Percentiles rank a stretch among this genome's conserved stretches.
phyloP scores from a whole-genome alignment of 2,797 vertebrate species.

The Sebastes glaucus region DNA sequence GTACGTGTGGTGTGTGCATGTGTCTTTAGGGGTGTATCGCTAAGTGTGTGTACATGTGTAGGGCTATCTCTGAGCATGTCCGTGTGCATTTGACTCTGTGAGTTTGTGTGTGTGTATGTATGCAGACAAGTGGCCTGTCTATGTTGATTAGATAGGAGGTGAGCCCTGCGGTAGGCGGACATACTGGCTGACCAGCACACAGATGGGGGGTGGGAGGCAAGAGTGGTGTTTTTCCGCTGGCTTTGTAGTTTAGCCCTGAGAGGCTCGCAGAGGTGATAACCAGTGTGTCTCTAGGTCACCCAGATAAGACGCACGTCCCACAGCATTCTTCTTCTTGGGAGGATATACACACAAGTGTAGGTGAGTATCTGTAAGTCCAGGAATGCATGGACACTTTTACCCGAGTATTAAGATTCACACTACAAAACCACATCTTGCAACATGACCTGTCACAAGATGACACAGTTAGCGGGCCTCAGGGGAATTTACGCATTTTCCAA shows the following conservation, averaged over 20 bases:
- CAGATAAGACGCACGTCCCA: constrained; percentile 74
- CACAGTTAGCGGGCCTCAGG: not conserved
- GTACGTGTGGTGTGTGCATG: constrained; percentile 14
- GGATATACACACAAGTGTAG: constrained; percentile 38
- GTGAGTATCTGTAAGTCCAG: constrained; percentile 40
- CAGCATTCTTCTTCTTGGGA: constrained; percentile 69
- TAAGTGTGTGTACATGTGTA: constrained; percentile 61
- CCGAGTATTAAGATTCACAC: not conserved
- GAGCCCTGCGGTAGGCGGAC: constrained; percentile 62
- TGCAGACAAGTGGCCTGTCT: constrained; percentile 70
- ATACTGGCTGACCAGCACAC: constrained; percentile 66
- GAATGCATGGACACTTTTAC: constrained; percentile 36
- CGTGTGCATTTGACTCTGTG: constrained; percentile 34
- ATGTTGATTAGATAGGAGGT: constrained; percentile 83
- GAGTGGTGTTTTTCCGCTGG: constrained; percentile 73
- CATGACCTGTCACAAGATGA: constrained; percentile 8
- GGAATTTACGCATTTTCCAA: not conserved
- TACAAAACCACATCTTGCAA: constrained; percentile 17
- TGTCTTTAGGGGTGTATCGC: constrained; percentile 25
- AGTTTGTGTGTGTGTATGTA: constrained; percentile 40
- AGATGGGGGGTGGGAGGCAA: constrained; percentile 38
- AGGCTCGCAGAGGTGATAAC: constrained; percentile 77
- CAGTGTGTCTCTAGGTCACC: constrained; percentile 76
- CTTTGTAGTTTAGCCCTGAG: constrained; percentile 72
- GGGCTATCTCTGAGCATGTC: constrained; percentile 57